Conservation (phyloP, 1,140 invertebrate genomes). For the Scaptomyza pallida region DNA sequence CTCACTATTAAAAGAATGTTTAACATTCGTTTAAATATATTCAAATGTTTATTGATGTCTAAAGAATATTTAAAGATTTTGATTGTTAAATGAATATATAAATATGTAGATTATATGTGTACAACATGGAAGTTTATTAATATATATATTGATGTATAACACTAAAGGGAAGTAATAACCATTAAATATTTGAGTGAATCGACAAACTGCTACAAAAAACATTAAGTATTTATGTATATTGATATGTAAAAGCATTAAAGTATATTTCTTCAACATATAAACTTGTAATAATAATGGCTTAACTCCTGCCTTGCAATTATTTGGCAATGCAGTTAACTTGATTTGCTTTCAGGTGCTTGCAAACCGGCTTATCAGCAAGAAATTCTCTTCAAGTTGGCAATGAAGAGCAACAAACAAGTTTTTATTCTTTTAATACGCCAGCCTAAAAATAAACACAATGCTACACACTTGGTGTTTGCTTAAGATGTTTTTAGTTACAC, state of each 20-base stretch:
- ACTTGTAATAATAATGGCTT: too few relatives aligned
- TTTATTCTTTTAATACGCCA: constrained; percentile 3
- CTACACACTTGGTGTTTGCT: constrained; percentile 15
- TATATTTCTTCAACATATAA: neutral
- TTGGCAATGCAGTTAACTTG: neutral
- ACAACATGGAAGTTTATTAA: constrained; percentile 5
- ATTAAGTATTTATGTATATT: neutral
- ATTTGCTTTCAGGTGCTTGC: neutral
- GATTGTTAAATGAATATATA: constrained; percentile 17
- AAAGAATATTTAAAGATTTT: constrained; percentile 29
- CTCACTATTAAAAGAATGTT: too few relatives aligned
- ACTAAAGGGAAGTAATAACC: neutral
- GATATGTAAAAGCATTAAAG: neutral
- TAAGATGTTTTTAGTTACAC: constrained; percentile 19
- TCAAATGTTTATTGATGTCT: constrained; percentile 5
- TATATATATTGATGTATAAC: constrained; percentile 7
- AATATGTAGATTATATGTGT: constrained; percentile 5
- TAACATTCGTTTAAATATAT: neutral
- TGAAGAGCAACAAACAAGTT: constrained; percentile 47
- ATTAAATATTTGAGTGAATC: neutral
- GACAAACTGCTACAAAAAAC: neutral
- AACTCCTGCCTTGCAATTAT: neutral
- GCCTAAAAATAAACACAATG: constrained; percentile 48
- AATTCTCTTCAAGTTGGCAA: neutral
- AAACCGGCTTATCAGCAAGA: constrained; percentile 43